These are phyloP conservation scores for Amitus sp. DNA, from an alignment of 2,888 invertebrate species.

Conservation along the genomic window DNA sequence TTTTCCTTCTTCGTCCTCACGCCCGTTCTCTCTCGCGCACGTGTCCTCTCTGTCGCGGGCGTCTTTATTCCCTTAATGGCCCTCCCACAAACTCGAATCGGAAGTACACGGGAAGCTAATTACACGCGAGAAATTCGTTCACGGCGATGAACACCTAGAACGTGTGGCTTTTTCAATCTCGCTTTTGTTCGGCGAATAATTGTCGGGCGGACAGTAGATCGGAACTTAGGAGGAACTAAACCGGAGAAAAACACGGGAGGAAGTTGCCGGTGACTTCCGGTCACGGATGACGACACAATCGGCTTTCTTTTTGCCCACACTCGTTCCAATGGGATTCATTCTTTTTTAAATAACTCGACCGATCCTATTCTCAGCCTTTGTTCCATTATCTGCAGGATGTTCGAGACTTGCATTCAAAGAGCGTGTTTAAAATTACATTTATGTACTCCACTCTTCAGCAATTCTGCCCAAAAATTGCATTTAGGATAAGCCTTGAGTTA, in stretches of 20 bases:
- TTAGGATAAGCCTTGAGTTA: too few species aligned
- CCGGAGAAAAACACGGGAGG: constrained; percentile 42
- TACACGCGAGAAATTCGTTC: constrained; percentile 50
- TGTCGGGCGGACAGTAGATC: constrained; percentile 28
- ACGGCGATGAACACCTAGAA: constrained; percentile 41
- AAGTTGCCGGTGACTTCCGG: constrained; percentile 48
- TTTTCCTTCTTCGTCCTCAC: constrained; percentile 35
- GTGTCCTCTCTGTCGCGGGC: constrained; percentile 17
- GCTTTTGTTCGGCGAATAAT: constrained; percentile 29
- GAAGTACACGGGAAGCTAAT: constrained; percentile 61
- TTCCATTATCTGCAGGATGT: too few species aligned
- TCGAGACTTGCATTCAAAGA: too few species aligned
- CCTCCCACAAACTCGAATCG: constrained; percentile 46
- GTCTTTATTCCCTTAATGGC: constrained; percentile 39
- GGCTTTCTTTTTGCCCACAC: constrained; percentile 8
- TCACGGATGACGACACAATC: constrained; percentile 36
- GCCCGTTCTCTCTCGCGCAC: constrained; percentile 13
- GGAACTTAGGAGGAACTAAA: constrained; percentile 41
- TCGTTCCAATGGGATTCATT: not conserved
- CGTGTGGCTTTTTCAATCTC: constrained; percentile 11
- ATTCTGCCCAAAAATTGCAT: too few species aligned
- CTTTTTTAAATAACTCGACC: not conserved
- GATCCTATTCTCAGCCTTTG: not conserved
- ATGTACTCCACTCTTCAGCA: too few species aligned
- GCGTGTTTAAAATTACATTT: too few species aligned